Conservation (phyloP, 1,140 invertebrate species). For the Nymphalis io region DNA sequence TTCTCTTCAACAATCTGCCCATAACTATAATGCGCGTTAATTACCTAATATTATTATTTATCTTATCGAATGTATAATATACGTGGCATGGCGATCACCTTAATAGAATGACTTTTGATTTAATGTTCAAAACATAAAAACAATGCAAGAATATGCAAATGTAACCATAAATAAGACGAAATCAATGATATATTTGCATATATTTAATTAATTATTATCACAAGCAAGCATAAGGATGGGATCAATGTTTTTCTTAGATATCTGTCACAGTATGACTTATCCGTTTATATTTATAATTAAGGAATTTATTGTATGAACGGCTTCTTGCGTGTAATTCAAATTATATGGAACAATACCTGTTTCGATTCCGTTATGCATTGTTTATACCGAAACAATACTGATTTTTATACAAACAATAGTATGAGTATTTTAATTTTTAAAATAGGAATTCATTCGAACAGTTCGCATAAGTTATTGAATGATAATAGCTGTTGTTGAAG, state of each 20-base stretch:
- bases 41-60: not conserved
- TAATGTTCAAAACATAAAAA: slow-evolving; percentile 3
- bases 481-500: too few relatives aligned
- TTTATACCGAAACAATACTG: not conserved
- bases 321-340: not conserved
- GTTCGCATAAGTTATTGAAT: too few relatives aligned
- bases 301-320: not conserved
- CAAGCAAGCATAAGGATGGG: slow-evolving; percentile 43
- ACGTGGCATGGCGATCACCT: not conserved
- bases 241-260: slow-evolving; percentile 54
- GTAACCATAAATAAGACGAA: slow-evolving; percentile 36
- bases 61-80: not conserved
- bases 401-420: not conserved
- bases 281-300: not conserved
- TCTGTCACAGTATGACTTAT: not conserved
- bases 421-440: too few relatives aligned
- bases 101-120: not conserved
- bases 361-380: not conserved
- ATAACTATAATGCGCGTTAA: too few relatives aligned
- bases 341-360: not conserved
- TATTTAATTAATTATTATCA: slow-evolving; percentile 64
- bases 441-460: too few relatives aligned
- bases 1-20: too few relatives aligned
- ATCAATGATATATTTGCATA: slow-evolving; percentile 49
- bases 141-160: slow-evolving; percentile 41